phyloP scores from a whole-genome alignment of 1,140 invertebrate genomes.

The Pseudomyrmex pallidus region DNA sequence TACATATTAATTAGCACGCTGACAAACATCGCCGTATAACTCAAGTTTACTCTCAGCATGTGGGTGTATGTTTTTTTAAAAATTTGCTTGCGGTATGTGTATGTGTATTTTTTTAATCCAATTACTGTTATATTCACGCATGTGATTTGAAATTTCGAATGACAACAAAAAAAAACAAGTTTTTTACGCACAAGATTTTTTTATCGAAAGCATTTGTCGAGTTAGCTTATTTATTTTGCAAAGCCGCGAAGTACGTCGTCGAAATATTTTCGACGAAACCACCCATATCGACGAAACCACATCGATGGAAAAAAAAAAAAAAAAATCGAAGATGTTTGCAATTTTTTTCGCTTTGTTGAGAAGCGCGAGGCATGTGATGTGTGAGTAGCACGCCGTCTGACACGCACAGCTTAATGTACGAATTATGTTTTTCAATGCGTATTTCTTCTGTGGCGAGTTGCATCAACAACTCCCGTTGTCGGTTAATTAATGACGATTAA shows the following conservation, averaged over 20 bases:
- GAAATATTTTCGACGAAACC: not conserved
- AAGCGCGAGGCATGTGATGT: slow-evolving; percentile 35
- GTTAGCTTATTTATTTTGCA: not conserved
- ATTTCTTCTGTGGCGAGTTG: slow-evolving; percentile 26
- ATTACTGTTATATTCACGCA: slow-evolving; percentile 9
- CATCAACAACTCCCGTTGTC: slow-evolving; percentile 17
- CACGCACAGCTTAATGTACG: slow-evolving; percentile 33
- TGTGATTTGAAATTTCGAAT: slow-evolving; percentile 21
- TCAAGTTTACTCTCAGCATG: slow-evolving; percentile 35
- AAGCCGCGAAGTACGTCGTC: not conserved
- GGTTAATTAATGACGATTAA: slow-evolving; percentile 39
- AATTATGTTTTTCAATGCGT: slow-evolving; percentile 3
- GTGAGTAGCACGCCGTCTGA: slow-evolving; percentile 47
- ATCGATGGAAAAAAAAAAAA: too few relatives aligned
- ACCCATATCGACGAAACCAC: not conserved
- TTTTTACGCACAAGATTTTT: not conserved
- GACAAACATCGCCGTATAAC: slow-evolving; percentile 30
- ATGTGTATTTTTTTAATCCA: slow-evolving; percentile 46
- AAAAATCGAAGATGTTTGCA: not conserved
- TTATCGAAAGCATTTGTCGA: not conserved
- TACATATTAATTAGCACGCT: slow-evolving; percentile 37
- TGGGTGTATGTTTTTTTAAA: slow-evolving; percentile 10
- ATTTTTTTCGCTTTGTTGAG: slow-evolving; percentile 19
- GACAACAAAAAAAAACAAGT: not conserved
- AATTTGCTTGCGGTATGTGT: slow-evolving; percentile 38